Base-by-base conservation (phyloP, 1,140 invertebrate species). In the Oryzaephilus surinamensis region DNA sequence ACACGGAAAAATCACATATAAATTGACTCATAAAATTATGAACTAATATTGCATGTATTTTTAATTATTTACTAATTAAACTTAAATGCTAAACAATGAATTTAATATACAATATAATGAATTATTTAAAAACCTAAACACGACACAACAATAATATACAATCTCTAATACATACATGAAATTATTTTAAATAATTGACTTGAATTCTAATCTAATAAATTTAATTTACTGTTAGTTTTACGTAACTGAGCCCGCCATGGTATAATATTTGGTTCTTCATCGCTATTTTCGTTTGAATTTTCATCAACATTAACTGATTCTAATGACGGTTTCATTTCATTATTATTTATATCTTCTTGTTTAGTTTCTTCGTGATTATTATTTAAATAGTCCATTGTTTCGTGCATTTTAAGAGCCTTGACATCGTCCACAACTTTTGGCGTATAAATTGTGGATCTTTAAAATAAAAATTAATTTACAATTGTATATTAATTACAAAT, bases 171-270 rank as follows among this genome's bases (percentile, higher is more conserved):
- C n/a, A n/a, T n/a, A n/a, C n/a, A n/a, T n/a, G n/a, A n/a, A n/a
- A n/a, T n/a, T n/a, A n/a, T n/a, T 7, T 24, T 24, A 1, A 6
- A n/a, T 24, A 24, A 24, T 24, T 24, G 11, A 7, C 11, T 24
- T n/a, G n/a, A 6, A 11, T 24, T 24, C 34, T 67, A 83, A 60
- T 82, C 80, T 42, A 83, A 63, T 44, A 84, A 69, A 57, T 80
- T 84, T 12, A 85, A 66, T 51, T 79, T 84, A 64, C 84, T 88
- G 59, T 88, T 88, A 2, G 86, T 91, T 66, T 91, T 91, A 50
- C 84, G 72, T 23, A 91, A 67, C 56, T 89, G 84, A 11, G 85
- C 83, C 54, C 84, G 72, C 86, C 86, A 91, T 0, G 86, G 86
- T 23, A 88, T 87, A 30, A 88, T 86, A 57, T 81, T 70, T 45